Conservation (phyloP, 2,113 vertebrate species). For the Corythornis cristatus region DNA sequence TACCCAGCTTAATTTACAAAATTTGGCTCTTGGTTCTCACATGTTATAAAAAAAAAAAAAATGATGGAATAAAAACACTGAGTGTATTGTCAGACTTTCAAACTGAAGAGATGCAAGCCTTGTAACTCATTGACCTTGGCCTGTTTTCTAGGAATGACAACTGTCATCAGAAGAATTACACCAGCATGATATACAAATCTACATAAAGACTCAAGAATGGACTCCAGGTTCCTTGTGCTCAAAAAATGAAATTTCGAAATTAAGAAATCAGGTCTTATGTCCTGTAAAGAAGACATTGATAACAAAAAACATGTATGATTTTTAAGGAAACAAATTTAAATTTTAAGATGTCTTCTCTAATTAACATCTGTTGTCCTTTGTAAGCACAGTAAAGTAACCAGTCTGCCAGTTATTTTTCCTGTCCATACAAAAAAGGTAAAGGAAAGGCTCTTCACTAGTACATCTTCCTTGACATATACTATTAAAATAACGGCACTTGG, state of each 20-base stretch:
- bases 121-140: not conserved
- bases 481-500: not conserved
- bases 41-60: not conserved
- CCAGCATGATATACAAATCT: accelerated
- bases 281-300: not conserved
- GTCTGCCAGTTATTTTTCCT: not conserved
- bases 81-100: not conserved
- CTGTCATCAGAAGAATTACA: not conserved
- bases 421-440: not conserved
- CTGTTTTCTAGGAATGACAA: not conserved
- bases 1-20: accelerated
- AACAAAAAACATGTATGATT: not conserved
- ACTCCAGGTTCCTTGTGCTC: not conserved
- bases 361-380: not conserved
- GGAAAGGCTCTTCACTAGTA: not conserved
- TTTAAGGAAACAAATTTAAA: not conserved
- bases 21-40: not conserved
- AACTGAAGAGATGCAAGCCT: accelerated
- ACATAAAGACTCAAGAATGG: not conserved
- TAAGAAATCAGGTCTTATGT: not conserved
- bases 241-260: not conserved
- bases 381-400: not conserved
- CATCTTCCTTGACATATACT: not conserved
- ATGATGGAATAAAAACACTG: not conserved
- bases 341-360: not conserved